phyloP scores from a whole-genome alignment of 2,888 invertebrate genomes.

The Pegoplata infirma region DNA sequence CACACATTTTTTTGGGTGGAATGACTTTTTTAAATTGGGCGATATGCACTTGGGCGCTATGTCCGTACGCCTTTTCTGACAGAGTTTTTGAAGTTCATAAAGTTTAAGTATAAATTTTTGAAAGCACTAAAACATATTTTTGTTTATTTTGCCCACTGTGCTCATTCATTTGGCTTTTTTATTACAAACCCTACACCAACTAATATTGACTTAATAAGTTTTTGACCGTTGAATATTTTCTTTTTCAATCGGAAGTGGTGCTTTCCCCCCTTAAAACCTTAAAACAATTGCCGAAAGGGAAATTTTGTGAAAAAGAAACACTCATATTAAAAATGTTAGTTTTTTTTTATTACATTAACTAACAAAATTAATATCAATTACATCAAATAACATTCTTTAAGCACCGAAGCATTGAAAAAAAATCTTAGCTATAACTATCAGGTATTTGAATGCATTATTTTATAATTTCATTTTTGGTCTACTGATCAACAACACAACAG shows the following conservation, averaged over 20 bases:
- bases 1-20: too few species aligned
- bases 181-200: neutral
- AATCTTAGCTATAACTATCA: constrained; percentile 13
- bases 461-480: constrained; percentile 15
- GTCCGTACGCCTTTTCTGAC: too few species aligned
- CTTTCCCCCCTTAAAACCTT: constrained; percentile 32
- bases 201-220: constrained; percentile 8
- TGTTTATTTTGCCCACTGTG: constrained; percentile 23
- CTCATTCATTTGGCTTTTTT: constrained; percentile 3
- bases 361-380: constrained; percentile 39
- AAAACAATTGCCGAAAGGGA: constrained; percentile 6
- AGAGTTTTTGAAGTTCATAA: too few species aligned
- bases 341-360: neutral
- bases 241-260: constrained; percentile 40
- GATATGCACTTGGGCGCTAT: too few species aligned
- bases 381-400: constrained; percentile 31
- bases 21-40: too few species aligned
- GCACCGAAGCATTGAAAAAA: constrained; percentile 10
- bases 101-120: too few species aligned
- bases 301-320: neutral
- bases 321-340: neutral
- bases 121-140: too few species aligned
- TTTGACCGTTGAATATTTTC: neutral
- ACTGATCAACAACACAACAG: neutral
- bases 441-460: constrained; percentile 3